A percentile compares a stretch with the other conserved stretches of the same genome.
Conservation (phyloP, 1,140 invertebrate genomes). For the Drosophila ambigua region DNA sequence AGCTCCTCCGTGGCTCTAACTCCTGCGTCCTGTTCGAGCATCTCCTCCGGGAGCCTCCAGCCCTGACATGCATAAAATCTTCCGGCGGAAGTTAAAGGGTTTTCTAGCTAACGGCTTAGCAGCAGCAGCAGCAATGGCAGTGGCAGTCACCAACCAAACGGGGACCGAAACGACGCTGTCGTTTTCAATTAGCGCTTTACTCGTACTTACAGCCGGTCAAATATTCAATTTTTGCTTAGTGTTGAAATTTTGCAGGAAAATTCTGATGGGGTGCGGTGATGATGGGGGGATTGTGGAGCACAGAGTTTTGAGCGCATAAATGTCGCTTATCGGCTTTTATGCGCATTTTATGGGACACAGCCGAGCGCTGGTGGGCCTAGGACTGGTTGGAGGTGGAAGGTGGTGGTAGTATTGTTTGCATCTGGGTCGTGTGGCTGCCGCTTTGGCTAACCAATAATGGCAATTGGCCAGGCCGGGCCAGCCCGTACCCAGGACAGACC, state of each 20-base stretch:
- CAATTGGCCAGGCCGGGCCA: constrained; percentile 66
- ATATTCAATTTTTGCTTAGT: constrained; percentile 67
- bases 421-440: constrained; percentile 66
- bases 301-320: constrained; percentile 67
- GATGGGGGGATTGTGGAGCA: no score
- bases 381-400: constrained; percentile 8
- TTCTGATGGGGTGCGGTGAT: background rate
- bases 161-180: constrained; percentile 35
- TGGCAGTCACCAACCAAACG: constrained; percentile 16
- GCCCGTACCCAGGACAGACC: background rate
- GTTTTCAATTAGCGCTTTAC: constrained; percentile 63
- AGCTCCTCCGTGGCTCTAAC: constrained; percentile 1
- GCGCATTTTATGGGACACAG: constrained; percentile 66
- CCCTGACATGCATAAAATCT: constrained; percentile 72
- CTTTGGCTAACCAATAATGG: constrained; percentile 80
- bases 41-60: background rate
- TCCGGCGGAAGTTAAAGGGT: constrained; percentile 77
- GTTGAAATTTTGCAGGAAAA: constrained; percentile 51
- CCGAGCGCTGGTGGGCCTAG: constrained; percentile 3
- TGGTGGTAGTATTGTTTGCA: constrained; percentile 66
- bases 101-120: constrained; percentile 26
- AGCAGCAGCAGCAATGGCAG: constrained; percentile 11
- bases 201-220: constrained; percentile 26
- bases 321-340: constrained; percentile 80
- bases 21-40: background rate